Base-by-base conservation (phyloP, 2,888 invertebrate species). In the Steinernema carpocapsae region DNA sequence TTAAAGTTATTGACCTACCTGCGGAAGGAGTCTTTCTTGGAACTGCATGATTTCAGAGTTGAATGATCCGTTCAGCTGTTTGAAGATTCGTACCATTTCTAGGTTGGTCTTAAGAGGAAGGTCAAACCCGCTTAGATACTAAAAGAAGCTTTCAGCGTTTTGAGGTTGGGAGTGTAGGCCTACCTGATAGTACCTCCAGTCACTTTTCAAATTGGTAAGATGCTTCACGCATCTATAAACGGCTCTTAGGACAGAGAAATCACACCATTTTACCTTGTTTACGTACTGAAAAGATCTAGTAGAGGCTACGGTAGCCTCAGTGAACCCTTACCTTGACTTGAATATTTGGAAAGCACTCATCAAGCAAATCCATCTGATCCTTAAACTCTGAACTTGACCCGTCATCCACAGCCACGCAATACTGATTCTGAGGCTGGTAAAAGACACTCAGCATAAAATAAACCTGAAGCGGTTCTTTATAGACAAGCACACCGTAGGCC, bases 401-500 rank as follows among this genome's bases (percentile, higher is more conserved):
- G 19, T 78, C 79, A 32, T 83, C 82, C 14, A 83, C 80, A 1
- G 82, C 83, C 29, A 85, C 51, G 75, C 83, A 85, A 64, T 80
- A 85, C 24, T 77, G 79, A 72, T 85, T 85, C 74, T 85, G 84
- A 4, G 85, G 84, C 3, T 84, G 83, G 64, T 85, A 85, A 26
- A 85, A 70, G 29, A 83, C 73, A 29, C 80, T 79, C 10, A 85
- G 74, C 76, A 83, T 74, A 51, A 80, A 80, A 12, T 80, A 76
- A 0, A 84, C n/a, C n/a, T n/a, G n/a, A n/a, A n/a, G n/a, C n/a
- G n/a, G n/a, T n/a, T n/a, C n/a, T n/a, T n/a, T n/a, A n/a, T n/a
- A n/a, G n/a, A n/a, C n/a, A n/a, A n/a, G n/a, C n/a, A n/a, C n/a
- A n/a, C n/a, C n/a, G n/a, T n/a, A n/a, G n/a, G n/a, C n/a, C n/a